phyloP scores from a whole-genome alignment of 2,113 vertebrate genomes.

The Catharus minimus region DNA sequence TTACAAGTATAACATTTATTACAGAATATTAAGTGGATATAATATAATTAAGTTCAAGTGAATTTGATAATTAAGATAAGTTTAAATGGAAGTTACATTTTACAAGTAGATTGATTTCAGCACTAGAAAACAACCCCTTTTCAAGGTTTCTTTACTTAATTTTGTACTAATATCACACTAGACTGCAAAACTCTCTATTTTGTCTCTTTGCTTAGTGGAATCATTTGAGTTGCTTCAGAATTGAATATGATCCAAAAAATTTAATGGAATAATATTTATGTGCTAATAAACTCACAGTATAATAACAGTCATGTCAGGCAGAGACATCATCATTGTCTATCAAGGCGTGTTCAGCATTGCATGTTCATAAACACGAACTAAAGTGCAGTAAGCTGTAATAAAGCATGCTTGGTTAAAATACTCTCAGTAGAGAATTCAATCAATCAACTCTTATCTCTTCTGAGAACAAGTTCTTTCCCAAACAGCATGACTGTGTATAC shows the following conservation, averaged over 20 bases:
- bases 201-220: not conserved
- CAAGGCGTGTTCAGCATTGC: not conserved
- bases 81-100: conserved; percentile 43
- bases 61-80: conserved; percentile 51
- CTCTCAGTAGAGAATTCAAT: not conserved
- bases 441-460: not conserved
- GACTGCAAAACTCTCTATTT: not conserved
- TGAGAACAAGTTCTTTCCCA: not conserved
- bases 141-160: not conserved
- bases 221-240: not conserved
- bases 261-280: not conserved
- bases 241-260: not conserved
- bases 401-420: conserved; percentile 2
- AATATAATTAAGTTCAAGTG: conserved; percentile 47
- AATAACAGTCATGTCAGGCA: not conserved
- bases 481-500: not conserved
- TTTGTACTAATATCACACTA: not conserved
- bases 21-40: conserved; percentile 40
- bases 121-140: not conserved
- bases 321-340: not conserved
- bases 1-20: conserved; percentile 54
- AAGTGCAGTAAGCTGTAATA: not conserved
- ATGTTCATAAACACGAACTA: not conserved
- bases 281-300: not conserved
- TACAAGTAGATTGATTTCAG: not conserved